Evolutionary conservation across 2,888 invertebrate species (phyloP).

Genomic region (Calliopum simillimum): DNA sequence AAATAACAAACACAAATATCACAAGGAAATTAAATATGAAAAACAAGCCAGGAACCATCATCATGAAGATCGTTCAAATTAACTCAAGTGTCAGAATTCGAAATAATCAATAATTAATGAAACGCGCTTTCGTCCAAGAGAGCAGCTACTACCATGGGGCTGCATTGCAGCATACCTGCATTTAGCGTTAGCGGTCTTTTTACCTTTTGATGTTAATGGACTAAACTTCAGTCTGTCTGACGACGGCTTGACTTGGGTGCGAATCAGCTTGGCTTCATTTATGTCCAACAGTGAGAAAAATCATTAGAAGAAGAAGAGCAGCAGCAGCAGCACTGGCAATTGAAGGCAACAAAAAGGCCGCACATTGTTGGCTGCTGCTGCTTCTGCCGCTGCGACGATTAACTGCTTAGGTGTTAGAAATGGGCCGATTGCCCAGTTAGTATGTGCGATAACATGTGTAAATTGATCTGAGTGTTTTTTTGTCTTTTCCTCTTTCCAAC

Average conservation of each 20-base stretch:
- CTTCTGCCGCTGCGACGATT: slow-evolving; percentile 26
- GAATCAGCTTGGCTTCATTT: not conserved
- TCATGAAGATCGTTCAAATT: slow-evolving; percentile 9
- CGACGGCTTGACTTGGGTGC: not conserved
- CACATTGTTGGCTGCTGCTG: not conserved
- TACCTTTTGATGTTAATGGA: not conserved
- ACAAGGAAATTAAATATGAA: not conserved
- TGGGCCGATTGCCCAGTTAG: slow-evolving; percentile 22
- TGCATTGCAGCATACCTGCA: no score
- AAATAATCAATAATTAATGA: slow-evolving; percentile 33
- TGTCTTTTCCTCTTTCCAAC: not conserved
- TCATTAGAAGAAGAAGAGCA: slow-evolving; percentile 13
- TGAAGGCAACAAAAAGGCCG: slow-evolving; percentile 3
- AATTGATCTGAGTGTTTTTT: slow-evolving; percentile 7
- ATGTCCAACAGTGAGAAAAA: not conserved
- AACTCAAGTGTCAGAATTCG: slow-evolving; percentile 30
- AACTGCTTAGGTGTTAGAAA: slow-evolving; percentile 33
- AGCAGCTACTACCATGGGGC: not conserved
- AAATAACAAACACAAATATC: not conserved
- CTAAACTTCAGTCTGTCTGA: not conserved
- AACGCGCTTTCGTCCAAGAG: slow-evolving; percentile 1
- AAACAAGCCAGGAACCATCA: slow-evolving; percentile 9
- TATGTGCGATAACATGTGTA: slow-evolving; percentile 22
- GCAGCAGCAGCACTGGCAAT: not conserved
- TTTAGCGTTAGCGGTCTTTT: slow-evolving; percentile 21